Conservation (phyloP, 2,888 invertebrate genomes). For the Phalera bucephala region DNA sequence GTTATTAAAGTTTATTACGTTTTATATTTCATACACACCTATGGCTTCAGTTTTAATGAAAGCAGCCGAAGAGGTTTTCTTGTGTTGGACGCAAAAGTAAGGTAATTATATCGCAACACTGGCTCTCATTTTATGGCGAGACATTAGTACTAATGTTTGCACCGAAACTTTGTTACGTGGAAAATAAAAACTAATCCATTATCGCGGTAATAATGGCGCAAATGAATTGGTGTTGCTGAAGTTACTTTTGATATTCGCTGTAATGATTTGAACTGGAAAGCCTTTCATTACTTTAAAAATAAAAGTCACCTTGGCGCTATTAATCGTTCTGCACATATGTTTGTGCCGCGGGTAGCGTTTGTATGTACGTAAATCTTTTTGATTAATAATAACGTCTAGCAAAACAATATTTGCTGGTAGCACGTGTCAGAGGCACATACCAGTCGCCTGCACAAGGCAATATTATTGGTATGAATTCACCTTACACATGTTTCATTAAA, state of each 20-base stretch:
- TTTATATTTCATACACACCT: slow-evolving; percentile 9
- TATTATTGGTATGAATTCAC: background rate
- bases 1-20: slow-evolving; percentile 4
- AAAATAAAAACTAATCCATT: slow-evolving; percentile 61
- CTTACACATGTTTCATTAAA: too few species aligned
- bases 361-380: slow-evolving; percentile 1
- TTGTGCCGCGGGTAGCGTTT: slow-evolving; percentile 1
- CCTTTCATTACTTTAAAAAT: slow-evolving; percentile 22
- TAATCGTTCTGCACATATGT: slow-evolving; percentile 15
- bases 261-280: slow-evolving; percentile 27
- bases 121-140: slow-evolving; percentile 40
- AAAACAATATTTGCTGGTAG: slow-evolving; percentile 2
- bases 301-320: slow-evolving; percentile 20
- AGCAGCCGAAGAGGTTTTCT: slow-evolving; percentile 36
- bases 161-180: slow-evolving; percentile 54
- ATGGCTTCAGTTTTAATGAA: slow-evolving; percentile 31
- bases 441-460: background rate
- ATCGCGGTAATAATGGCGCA: slow-evolving; percentile 49
- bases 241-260: slow-evolving; percentile 25
- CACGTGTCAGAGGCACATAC: background rate
- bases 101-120: slow-evolving; percentile 56
- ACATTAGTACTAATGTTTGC: slow-evolving; percentile 62
- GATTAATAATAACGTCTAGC: slow-evolving; percentile 2
- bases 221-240: slow-evolving; percentile 34
- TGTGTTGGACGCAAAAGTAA: slow-evolving; percentile 42